phyloP scores from a whole-genome alignment of 2,888 invertebrate species.

The Quadroppia sp. region DNA sequence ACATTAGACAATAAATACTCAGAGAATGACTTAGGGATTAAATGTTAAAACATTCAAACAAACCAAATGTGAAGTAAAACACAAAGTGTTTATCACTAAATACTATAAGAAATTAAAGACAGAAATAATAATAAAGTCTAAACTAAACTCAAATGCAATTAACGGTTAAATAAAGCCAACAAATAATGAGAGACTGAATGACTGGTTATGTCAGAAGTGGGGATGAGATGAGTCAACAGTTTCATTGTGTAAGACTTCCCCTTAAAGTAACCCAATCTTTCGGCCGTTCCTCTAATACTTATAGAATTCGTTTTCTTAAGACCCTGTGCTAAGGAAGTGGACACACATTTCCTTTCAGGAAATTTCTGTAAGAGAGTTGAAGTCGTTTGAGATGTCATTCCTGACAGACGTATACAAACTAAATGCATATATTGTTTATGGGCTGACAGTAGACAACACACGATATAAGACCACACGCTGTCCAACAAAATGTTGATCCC shows the following conservation, averaged over 20 bases:
- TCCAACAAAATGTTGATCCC: not conserved
- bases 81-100: not conserved
- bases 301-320: not conserved
- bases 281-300: not conserved
- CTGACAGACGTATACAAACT: slow-evolving; percentile 1
- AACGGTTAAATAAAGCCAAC: not conserved
- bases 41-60: slow-evolving; percentile 13
- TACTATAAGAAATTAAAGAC: not conserved
- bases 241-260: slow-evolving; percentile 26
- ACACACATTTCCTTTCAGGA: slow-evolving; percentile 35
- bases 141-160: not conserved
- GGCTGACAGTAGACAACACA: slow-evolving; percentile 7
- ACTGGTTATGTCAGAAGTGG: not conserved
- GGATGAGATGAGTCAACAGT: slow-evolving; percentile 9
- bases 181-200: not conserved
- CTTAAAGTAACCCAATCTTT: not conserved
- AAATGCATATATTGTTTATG: slow-evolving; percentile 10
- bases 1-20: not conserved
- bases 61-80: not conserved
- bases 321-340: slow-evolving; percentile 25
- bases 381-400: slow-evolving; percentile 13
- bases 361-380: slow-evolving; percentile 28
- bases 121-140: not conserved
- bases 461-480: slow-evolving; percentile 15
- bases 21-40: not conserved